Evolutionary conservation across 2,797 vertebrate genomes (phyloP).

Genomic region (Muscicapa striata): DNA sequence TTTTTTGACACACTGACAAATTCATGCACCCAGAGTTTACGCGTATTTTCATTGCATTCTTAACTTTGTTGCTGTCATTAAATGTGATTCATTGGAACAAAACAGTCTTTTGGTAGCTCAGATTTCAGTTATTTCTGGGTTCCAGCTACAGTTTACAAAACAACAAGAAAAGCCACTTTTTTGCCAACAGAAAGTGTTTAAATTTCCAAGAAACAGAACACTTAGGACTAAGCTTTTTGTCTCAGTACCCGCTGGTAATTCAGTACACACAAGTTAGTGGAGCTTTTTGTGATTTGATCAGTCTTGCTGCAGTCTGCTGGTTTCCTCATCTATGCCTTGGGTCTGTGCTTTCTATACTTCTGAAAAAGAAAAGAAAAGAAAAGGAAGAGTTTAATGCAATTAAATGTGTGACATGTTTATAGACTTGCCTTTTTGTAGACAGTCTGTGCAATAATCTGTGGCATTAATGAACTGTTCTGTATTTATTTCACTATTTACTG

Average conservation of each 20-base stretch:
- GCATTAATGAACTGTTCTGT: neutral
- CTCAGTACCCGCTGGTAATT: neutral
- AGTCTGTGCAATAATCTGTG: neutral
- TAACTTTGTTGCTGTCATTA: neutral
- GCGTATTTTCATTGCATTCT: neutral
- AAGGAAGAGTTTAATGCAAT: neutral
- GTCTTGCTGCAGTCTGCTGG: neutral
- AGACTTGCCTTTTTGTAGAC: neutral
- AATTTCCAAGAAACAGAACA: neutral
- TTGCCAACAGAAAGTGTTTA: neutral
- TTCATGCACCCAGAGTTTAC: neutral
- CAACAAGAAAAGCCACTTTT: neutral
- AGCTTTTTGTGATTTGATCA: neutral
- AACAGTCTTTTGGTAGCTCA: neutral
- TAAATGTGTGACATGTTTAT: neutral
- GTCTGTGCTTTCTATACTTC: neutral
- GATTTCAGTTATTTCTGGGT: neutral
- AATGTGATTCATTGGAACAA: neutral
- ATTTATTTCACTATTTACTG: neutral
- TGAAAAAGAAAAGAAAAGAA: neutral
- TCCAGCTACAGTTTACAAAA: constrained; percentile 6
- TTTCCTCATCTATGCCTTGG: neutral
- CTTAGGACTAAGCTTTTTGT: neutral
- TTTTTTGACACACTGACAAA: neutral
- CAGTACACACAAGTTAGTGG: neutral